phyloP scores from a whole-genome alignment of 2,113 vertebrate genomes.

The Semnornis frantzii region DNA sequence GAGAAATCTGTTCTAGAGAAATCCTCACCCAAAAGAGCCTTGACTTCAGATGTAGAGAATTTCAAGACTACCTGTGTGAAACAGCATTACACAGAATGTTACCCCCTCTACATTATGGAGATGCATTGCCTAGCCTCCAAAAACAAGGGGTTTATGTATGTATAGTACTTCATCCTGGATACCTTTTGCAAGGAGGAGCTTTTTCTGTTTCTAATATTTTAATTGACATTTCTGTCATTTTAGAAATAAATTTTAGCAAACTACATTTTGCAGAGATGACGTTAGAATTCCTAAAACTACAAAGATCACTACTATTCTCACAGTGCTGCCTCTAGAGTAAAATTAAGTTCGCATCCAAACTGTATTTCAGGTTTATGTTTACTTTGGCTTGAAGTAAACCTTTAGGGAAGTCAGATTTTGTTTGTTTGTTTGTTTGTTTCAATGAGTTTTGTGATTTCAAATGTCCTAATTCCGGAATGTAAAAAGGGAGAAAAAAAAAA shows the following conservation, averaged over 20 bases:
- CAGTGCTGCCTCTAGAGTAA: conserved; percentile 3
- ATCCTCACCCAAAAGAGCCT: not conserved
- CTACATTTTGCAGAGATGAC: not conserved
- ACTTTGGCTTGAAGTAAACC: not conserved
- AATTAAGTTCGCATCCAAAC: not conserved
- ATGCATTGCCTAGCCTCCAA: not conserved
- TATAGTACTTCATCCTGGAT: not conserved
- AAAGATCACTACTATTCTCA: not conserved
- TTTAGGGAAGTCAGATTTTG: not conserved
- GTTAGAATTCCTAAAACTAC: not conserved
- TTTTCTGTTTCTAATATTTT: not conserved
- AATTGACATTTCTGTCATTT: not conserved
- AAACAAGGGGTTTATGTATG: not conserved
- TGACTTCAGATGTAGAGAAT: not conserved
- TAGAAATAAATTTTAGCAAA: not conserved
- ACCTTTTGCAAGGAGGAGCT: not conserved
- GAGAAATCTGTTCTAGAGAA: not conserved
- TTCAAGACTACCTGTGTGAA: not conserved
- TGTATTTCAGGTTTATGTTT: not conserved
- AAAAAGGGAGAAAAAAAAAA: not conserved
- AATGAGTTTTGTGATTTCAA: not conserved
- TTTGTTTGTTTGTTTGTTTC: not conserved
- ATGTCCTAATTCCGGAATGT: not conserved
- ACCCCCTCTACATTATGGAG: not conserved
- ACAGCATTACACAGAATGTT: not conserved